Base-by-base conservation (phyloP, 2,797 vertebrate species). In the Poecilia gillii region DNA sequence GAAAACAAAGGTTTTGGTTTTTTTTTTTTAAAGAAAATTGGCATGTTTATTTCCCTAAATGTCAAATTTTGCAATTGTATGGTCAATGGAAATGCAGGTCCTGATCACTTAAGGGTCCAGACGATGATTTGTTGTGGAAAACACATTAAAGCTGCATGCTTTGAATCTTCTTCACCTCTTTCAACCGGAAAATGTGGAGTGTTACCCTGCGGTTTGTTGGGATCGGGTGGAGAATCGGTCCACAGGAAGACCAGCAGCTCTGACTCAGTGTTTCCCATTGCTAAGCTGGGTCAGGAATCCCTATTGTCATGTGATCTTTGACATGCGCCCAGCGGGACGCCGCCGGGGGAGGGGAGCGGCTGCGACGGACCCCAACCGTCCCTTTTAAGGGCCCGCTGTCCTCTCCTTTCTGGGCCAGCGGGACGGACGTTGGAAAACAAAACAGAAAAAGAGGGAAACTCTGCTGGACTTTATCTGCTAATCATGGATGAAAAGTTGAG, bases 221-320 rank as follows among this genome's bases (percentile, higher is more conserved):
- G 72, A 14, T 64, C 5, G 11, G 55, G 55, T 28, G 6, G 13
- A 28, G 53, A 1, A 31, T 2, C 1, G 43, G 77, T 80, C 78
- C 75, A 11, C 78, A 78, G 80, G 85, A 89, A 72, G 76, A 73
- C 73, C 81, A 70, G 72, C 81, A 76, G 18, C 80, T 90, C 78
- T 13, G 81, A 82, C 90, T 85, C 75, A 75, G 90, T 94, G 90
- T 84, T 92, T 89, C 84, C 83, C 88, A 79, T 80, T 91, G 91
- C 87, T 87, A 66, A 79, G 77, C 88, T 92, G 85, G 90, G 89
- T 88, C 91, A 94, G 90, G 91, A 94, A 94, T 93, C 92, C 91
- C 92, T 94, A 94, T 96, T 95, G 95, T 95, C 91, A 93, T 94
- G 90, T 92, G 89, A 93, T 94, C 93, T 93, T 93, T 92, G 93